Conservation (phyloP, 2,113 vertebrate species). For the Marmota flaviventris region DNA sequence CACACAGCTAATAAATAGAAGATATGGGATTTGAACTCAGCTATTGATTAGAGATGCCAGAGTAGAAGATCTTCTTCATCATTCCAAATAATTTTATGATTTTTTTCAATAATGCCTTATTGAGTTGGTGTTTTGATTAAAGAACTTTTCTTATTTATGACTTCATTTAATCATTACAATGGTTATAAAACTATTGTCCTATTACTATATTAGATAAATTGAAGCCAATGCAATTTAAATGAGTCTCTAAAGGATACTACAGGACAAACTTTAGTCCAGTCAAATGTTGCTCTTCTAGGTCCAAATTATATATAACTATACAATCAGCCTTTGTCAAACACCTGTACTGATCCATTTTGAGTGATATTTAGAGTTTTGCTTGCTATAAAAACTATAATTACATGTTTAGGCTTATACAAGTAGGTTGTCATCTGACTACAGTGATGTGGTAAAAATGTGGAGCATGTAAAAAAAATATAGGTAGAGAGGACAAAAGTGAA, state of each 20-base stretch:
- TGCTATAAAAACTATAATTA: neutral
- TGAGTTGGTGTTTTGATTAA: neutral
- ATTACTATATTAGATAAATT: neutral
- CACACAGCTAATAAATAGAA: neutral
- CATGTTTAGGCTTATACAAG: neutral
- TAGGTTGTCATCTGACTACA: neutral
- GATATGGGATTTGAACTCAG: neutral
- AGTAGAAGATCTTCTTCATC: neutral
- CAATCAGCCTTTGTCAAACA: neutral
- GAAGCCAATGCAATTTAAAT: slow-evolving; percentile 5
- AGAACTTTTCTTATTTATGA: neutral
- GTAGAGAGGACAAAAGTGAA: neutral
- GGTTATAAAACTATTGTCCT: neutral
- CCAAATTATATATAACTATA: neutral
- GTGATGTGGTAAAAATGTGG: neutral
- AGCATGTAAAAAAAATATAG: neutral
- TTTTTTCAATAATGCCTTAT: slow-evolving; percentile 6
- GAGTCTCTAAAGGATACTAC: neutral
- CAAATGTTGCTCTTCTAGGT: neutral
- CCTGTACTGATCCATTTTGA: neutral
- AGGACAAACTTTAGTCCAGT: neutral
- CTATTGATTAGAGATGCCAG: neutral
- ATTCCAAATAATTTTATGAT: neutral
- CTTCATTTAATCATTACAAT: neutral
- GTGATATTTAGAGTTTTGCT: neutral